Conservation (phyloP, 2,888 invertebrate genomes). For the Cheilosia variabilis region DNA sequence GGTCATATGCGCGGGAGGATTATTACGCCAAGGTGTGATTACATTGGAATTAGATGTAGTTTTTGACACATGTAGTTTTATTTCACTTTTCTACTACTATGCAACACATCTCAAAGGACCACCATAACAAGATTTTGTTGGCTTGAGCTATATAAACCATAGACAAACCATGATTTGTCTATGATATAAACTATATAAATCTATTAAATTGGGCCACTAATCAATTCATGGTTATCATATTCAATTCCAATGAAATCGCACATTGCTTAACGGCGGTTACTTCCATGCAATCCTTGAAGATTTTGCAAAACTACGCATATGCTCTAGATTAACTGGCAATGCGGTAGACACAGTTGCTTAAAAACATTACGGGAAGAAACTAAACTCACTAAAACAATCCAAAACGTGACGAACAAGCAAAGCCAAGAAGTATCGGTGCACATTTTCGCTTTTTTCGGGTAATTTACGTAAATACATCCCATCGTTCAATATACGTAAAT, state of each 20-base stretch:
- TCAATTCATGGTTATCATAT: neutral
- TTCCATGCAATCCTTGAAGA: too few relatives aligned
- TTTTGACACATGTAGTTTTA: too few relatives aligned
- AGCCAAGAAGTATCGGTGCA: slow-evolving; percentile 94
- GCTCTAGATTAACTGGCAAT: too few relatives aligned
- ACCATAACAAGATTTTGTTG: too few relatives aligned
- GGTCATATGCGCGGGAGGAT: too few relatives aligned
- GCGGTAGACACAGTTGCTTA: too few relatives aligned
- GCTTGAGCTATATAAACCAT: too few relatives aligned
- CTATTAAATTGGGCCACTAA: neutral
- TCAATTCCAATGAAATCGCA: too few relatives aligned
- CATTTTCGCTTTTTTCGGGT: slow-evolving; percentile 86
- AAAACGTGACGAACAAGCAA: slow-evolving; percentile 90
- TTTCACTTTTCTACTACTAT: neutral
- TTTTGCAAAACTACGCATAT: too few relatives aligned
- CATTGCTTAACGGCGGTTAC: too few relatives aligned
- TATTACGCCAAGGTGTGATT: neutral
- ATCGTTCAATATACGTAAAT: neutral
- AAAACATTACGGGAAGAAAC: neutral
- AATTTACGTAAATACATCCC: slow-evolving; percentile 63
- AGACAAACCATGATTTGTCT: too few relatives aligned
- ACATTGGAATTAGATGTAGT: neutral
- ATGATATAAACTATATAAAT: too few relatives aligned
- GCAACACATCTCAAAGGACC: neutral
- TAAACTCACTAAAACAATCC: slow-evolving; percentile 90